phyloP scores from a whole-genome alignment of 35 echinoderm and acorn worm species.

The Anneissia japonica region DNA sequence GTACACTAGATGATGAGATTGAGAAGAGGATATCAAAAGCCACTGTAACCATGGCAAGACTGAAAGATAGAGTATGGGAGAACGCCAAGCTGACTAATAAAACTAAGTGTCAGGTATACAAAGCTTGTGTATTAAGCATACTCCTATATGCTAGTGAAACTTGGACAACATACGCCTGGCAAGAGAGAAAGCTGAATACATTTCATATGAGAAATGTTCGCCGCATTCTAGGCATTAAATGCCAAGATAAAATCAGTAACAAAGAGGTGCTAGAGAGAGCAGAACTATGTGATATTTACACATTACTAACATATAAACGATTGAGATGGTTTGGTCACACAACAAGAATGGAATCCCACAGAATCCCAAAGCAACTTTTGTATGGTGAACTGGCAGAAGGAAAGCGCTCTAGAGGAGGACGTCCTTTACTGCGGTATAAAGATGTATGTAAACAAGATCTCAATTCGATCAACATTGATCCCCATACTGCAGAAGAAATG shows the following conservation, averaged over 20 bases:
- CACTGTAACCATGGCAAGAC: slow-evolving; percentile 21
- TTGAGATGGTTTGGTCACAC: too few species aligned
- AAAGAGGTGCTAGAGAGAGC: too few species aligned
- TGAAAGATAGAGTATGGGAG: slow-evolving; percentile 39
- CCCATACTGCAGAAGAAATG: too few species aligned
- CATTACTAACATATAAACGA: too few species aligned
- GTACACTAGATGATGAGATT: slow-evolving; percentile 41
- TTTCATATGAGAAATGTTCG: background rate
- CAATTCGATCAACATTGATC: too few species aligned
- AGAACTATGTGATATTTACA: too few species aligned
- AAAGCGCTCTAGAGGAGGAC: too few species aligned
- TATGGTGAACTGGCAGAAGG: too few species aligned
- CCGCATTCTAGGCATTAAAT: slow-evolving; percentile 13
- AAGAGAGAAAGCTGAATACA: background rate
- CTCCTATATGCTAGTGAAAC: slow-evolving; percentile 14
- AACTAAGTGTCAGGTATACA: background rate
- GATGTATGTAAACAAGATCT: too few species aligned
- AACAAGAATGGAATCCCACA: too few species aligned
- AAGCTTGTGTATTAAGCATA: background rate
- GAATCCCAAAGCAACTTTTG: too few species aligned
- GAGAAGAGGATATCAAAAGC: slow-evolving; percentile 20
- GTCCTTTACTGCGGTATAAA: too few species aligned
- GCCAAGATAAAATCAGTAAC: background rate
- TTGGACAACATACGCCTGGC: slow-evolving; percentile 8
- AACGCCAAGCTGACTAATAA: slow-evolving; percentile 11